Base-by-base conservation (phyloP, 2,797 vertebrate species). In the Myotis vivesi region DNA sequence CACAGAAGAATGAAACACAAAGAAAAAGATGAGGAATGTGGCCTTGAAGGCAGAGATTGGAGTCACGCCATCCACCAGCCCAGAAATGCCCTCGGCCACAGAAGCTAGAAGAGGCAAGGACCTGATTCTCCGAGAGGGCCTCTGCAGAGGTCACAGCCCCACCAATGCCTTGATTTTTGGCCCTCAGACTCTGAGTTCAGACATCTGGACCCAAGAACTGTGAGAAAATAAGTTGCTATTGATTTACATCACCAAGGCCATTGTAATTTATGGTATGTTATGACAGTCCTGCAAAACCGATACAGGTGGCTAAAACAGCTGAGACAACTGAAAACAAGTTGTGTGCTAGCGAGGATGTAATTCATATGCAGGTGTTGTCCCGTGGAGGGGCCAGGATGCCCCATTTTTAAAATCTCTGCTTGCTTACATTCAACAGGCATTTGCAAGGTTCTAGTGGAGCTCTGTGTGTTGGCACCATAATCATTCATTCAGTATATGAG, bases 31-130 rank as follows among this genome's bases (percentile, higher is more conserved):
- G 33, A 36, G 10, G 25, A n/a, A 2, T 15, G 8, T 46, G 64
- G 25, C 6, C 69, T 11, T 0, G 0, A 28, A 72, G 10, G 33
- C 41, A 44, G 44, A 76, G n/a, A 72, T 0, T 15, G 8, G 38
- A 20, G 28, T n/a, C 2, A 4, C 0, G 7, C 3, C 59, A 1
- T 22, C 5, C 1, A 57, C 3, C 22, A 36, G 28, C 23, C 2
- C 49, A 73, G 53, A 53, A 49, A 59, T 0, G 0, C 25, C 38
- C 53, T 38, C 1, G 1, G 69, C 41, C 59, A 25, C 8, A 49
- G 73, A 72, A 62, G 4, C n/a, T 17, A 17, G 13, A 66, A 51
- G 2, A 30, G 6, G n/a, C 22, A 7, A 12, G 19, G 28, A 41
- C 51, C 0, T 0, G 4, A 59, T 8, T 22, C 5, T 62, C 8